Conservation (phyloP, 2,797 vertebrate species). For the Peromyscus nudipes region DNA sequence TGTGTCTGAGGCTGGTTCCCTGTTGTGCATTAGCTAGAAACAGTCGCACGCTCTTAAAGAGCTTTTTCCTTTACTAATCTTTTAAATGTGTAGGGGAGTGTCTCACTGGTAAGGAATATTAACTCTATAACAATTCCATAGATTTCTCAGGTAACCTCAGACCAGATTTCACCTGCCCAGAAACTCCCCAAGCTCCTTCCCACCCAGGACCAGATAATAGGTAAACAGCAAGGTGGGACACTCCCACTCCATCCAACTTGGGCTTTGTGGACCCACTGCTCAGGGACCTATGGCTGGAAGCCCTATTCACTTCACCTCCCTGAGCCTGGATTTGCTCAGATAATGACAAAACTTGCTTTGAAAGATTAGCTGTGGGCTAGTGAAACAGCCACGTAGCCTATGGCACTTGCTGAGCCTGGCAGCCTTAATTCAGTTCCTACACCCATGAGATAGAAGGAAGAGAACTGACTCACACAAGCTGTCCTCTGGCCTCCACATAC, state of each 20-base stretch:
- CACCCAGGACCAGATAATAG: background rate
- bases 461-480: background rate
- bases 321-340: background rate
- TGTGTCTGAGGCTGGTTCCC: background rate
- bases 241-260: background rate
- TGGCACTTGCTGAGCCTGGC: no score
- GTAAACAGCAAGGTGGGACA: background rate
- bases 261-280: background rate
- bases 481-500: background rate
- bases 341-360: background rate
- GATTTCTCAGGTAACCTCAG: background rate
- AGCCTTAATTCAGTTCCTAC: background rate
- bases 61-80: background rate
- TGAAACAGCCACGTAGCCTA: background rate
- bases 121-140: background rate
- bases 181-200: background rate
- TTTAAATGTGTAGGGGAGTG: background rate
- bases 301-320: background rate
- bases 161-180: background rate
- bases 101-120: background rate
- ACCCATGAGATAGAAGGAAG: background rate
- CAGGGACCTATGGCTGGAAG: background rate
- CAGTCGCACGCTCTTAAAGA: background rate
- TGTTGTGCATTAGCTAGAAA: background rate
- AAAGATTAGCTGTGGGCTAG: background rate